Base-by-base conservation (phyloP, 1,140 invertebrate species). In the Atta texana region DNA sequence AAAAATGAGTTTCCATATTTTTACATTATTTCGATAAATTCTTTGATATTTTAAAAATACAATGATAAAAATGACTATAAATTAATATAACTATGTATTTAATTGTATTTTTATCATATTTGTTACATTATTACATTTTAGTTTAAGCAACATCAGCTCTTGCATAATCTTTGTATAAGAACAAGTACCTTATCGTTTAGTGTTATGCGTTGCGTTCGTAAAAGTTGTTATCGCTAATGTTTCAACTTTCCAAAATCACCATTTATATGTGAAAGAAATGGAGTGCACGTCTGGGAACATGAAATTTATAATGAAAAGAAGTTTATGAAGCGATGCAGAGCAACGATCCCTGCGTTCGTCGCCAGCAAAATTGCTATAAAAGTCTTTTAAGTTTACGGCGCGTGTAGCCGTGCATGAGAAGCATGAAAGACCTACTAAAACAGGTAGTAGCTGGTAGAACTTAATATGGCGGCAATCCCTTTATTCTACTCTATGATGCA, bases 311-410 rank as follows among this genome's bases (percentile, higher is more conserved):
- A 84, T 74, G 55, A 61, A 55, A 74, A 84, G 39, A 61, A 84
- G 57, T 84, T 84, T 61, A 84, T 72, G 55, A 84, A 74, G 39
- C 57, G 63, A 3, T 21, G 24, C 39, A 51, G 14, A n/a, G 21
- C 49, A 64, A 75, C 55, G 69, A 82, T 72, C 69, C 12, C 24
- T 1, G 39, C 8, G 49, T 84, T 84, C 55, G 55, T 75, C 69
- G 24, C 18, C 18, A 34, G 44, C 21, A 55, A 82, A 77, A 44
- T 88, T 81, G n/a, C 74, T 49, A 44, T 84, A 64, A 59, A 81
- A 88, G 55, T 85, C 39, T 31, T 81, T 61, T 75, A 76, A 71
- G 68, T 89, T 89, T 89, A 89, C 69, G 51, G 59, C 31, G 53
- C 68, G 12, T 80, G 49, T 77, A 77, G 72, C 39, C 28, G 49